Evolutionary conservation across 2,888 invertebrate genomes (phyloP).

Genomic region (Automeris io): DNA sequence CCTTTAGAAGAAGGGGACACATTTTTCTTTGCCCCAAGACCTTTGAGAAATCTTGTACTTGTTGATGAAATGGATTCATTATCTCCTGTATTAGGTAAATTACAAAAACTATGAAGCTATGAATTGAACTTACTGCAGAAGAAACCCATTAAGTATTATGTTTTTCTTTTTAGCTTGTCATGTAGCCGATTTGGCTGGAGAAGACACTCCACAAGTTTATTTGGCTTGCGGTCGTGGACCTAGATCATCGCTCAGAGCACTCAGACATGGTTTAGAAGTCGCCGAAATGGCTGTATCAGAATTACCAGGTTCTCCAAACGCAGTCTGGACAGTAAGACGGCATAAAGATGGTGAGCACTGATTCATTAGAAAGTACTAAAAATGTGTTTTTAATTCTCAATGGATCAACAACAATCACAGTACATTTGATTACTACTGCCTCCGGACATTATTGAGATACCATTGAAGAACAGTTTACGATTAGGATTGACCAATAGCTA

Average conservation of each 20-base stretch:
- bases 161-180: constrained; percentile 78
- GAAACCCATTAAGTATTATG: background rate
- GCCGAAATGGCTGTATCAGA: constrained; percentile 99
- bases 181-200: constrained; percentile 96
- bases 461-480: too few species aligned
- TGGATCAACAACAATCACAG: too few species aligned
- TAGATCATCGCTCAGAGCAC: constrained; percentile 92
- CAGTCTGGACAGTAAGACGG: constrained; percentile 99
- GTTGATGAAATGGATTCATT: constrained; percentile 98
- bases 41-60: constrained; percentile 93
- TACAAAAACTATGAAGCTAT: background rate
- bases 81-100: constrained; percentile 90
- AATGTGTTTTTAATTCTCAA: too few species aligned
- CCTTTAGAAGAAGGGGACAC: constrained; percentile 99
- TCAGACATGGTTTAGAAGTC: constrained; percentile 98
- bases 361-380: background rate
- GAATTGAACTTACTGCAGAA: background rate
- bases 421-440: too few species aligned
- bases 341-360: constrained; percentile 92
- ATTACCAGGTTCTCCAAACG: constrained; percentile 99
- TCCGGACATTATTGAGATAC: too few species aligned
- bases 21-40: constrained; percentile 97
- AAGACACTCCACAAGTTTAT: constrained; percentile 99
- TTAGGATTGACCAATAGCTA: too few species aligned
- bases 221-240: constrained; percentile 97